Evolutionary conservation across 37 sponge, comb jelly and placozoan species (phyloP).

Genomic region (Eunapius fragilis): DNA sequence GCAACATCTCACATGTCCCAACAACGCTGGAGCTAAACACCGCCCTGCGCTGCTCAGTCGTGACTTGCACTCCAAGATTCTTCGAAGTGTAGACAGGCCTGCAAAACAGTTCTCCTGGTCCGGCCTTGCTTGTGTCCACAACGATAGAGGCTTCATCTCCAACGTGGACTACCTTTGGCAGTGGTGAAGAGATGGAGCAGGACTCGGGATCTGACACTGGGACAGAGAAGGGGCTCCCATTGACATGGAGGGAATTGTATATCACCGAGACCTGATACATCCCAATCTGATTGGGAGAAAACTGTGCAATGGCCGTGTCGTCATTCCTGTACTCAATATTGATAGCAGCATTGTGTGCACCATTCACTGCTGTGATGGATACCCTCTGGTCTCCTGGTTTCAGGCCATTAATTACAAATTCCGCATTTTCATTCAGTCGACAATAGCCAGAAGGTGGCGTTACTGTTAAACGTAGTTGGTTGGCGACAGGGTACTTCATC

Average conservation of each 20-base stretch:
- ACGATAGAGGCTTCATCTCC: constrained; percentile 27
- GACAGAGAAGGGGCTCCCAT: constrained; percentile 77
- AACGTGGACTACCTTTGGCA: constrained; percentile 32
- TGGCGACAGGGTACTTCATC: constrained; percentile 39
- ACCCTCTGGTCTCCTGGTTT: constrained; percentile 32
- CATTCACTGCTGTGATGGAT: constrained; percentile 39
- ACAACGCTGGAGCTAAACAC: constrained; percentile 1
- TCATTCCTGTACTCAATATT: constrained; percentile 43
- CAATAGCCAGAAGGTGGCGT: constrained; percentile 61
- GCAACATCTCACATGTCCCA: constrained; percentile 25
- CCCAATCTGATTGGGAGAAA: constrained; percentile 68
- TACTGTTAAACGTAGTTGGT: constrained; percentile 30
- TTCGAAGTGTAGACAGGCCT: constrained; percentile 27
- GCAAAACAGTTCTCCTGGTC: constrained; percentile 58
- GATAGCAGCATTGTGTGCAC: constrained; percentile 53
- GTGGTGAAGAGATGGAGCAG: constrained; percentile 21
- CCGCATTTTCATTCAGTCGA: constrained; percentile 50
- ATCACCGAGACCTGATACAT: constrained; percentile 64
- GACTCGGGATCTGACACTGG: constrained; percentile 58
- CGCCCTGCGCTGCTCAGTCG: not conserved
- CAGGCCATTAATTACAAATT: constrained; percentile 65
- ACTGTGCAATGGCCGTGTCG: constrained; percentile 32
- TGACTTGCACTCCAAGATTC: constrained; percentile 22
- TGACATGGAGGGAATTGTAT: constrained; percentile 36
- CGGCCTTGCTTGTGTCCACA: constrained; percentile 45